Evolutionary conservation across 2,113 vertebrate genomes (phyloP).

Genomic region (Xenopus borealis): DNA sequence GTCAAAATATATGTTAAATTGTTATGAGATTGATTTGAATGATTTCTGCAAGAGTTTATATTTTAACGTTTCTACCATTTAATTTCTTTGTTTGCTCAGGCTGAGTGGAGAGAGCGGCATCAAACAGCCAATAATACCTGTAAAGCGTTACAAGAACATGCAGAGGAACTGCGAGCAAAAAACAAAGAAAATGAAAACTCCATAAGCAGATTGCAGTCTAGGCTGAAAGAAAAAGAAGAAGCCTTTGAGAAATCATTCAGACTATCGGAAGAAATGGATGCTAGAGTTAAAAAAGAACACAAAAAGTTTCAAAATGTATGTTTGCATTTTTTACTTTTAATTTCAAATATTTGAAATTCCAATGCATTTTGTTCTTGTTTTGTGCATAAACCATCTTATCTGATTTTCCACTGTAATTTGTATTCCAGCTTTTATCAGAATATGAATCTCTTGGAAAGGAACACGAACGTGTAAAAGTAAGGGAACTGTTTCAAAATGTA

Average conservation of each 20-base stretch:
- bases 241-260: slow-evolving; percentile 72
- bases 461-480: slow-evolving; percentile 84
- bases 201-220: slow-evolving; percentile 64
- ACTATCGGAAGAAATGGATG: slow-evolving; percentile 81
- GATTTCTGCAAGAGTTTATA: too few relatives aligned
- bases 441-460: slow-evolving; percentile 85
- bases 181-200: slow-evolving; percentile 80
- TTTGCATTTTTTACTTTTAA: neutral
- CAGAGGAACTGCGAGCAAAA: slow-evolving; percentile 78
- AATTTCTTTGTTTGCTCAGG: slow-evolving; percentile 54
- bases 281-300: slow-evolving; percentile 75
- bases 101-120: slow-evolving; percentile 81
- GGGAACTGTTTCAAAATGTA: neutral
- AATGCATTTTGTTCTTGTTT: neutral
- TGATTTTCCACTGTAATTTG: neutral
- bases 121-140: slow-evolving; percentile 65
- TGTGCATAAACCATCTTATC: too few relatives aligned
- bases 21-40: too few relatives aligned
- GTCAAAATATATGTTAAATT: too few relatives aligned
- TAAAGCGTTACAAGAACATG: slow-evolving; percentile 74
- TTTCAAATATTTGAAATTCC: neutral
- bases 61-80: too few relatives aligned
- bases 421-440: slow-evolving; percentile 79
- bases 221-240: slow-evolving; percentile 78
- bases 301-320: slow-evolving; percentile 93